Conservation (phyloP, 1,140 invertebrate species). For the Zaprionus ghesquierei region DNA sequence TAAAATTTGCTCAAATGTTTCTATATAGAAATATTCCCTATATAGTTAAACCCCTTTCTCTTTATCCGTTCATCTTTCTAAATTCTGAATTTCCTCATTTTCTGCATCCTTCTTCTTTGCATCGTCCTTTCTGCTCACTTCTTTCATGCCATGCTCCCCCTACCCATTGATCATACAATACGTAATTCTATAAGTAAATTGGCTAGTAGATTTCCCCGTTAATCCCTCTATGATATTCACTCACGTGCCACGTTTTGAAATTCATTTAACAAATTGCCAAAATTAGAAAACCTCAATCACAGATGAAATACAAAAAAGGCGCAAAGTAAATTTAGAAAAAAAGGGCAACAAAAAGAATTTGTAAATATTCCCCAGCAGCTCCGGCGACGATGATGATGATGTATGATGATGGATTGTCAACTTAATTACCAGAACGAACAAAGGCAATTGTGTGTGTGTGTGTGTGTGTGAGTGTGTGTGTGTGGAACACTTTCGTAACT, state of each 20-base stretch:
- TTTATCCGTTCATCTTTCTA: too few species aligned
- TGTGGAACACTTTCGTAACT: too few species aligned
- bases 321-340: conserved; percentile 12
- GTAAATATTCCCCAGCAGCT: conserved; percentile 16
- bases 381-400: conserved; percentile 66
- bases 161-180: neutral
- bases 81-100: too few species aligned
- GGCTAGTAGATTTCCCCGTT: neutral
- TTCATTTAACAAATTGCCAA: conserved; percentile 62
- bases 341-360: neutral
- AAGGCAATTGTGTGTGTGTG: conserved; percentile 57
- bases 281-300: conserved; percentile 33
- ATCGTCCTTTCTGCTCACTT: neutral
- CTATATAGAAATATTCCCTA: too few species aligned
- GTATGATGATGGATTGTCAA: conserved; percentile 81
- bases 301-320: conserved; percentile 8
- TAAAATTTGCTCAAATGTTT: too few species aligned
- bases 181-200: neutral
- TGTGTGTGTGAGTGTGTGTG: too few species aligned
- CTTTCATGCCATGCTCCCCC: neutral
- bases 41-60: too few species aligned
- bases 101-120: too few species aligned
- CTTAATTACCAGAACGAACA: conserved; percentile 77
- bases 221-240: neutral
- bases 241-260: neutral